Conservation (phyloP, 1,140 invertebrate species). For the Paralvinella palmiformis region DNA sequence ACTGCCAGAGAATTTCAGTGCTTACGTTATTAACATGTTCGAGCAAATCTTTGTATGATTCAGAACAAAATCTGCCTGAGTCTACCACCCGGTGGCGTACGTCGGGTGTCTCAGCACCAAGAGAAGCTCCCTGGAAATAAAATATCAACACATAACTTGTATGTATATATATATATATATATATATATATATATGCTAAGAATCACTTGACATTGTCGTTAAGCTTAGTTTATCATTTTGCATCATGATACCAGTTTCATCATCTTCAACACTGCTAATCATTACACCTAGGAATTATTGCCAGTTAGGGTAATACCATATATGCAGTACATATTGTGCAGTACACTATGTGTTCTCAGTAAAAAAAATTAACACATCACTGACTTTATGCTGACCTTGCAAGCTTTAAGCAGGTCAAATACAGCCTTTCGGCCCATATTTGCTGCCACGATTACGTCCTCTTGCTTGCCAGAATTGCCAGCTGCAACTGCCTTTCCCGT, state of each 20-base stretch:
- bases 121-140: conserved; percentile 63
- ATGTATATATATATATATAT: not conserved
- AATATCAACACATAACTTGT: not conserved
- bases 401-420: conserved; percentile 83
- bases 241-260: too few relatives aligned
- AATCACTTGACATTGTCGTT: too few relatives aligned
- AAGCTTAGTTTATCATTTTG: too few relatives aligned
- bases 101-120: conserved; percentile 77
- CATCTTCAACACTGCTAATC: too few relatives aligned
- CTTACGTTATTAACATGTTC: conserved; percentile 70
- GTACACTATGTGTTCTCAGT: too few relatives aligned
- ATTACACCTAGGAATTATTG: too few relatives aligned
- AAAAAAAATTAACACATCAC: too few relatives aligned
- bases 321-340: too few relatives aligned
- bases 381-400: conserved; percentile 60
- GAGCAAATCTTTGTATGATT: conserved; percentile 75
- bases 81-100: conserved; percentile 69
- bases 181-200: not conserved
- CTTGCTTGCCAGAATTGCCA: conserved; percentile 87
- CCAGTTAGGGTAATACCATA: too few relatives aligned
- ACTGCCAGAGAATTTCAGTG: too few relatives aligned
- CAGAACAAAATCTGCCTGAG: conserved; percentile 75
- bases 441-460: conserved; percentile 92
- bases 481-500: conserved; percentile 92
- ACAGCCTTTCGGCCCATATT: conserved; percentile 94